These are phyloP conservation scores for Drosophila kepulauana DNA, from an alignment of 1,140 invertebrate genomes.

Conservation along the genomic window DNA sequence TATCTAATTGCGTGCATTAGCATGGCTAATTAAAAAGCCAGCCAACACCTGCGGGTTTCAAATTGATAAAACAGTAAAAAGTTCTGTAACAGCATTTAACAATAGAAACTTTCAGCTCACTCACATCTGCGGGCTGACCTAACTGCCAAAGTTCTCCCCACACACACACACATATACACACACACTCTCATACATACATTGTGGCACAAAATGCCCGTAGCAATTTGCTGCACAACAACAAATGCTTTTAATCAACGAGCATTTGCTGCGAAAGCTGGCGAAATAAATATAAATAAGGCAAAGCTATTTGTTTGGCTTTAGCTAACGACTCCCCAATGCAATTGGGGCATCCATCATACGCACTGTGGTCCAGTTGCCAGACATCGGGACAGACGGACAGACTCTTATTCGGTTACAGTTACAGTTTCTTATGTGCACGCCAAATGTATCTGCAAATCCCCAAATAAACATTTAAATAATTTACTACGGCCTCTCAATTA, in stretches of 20 bases:
- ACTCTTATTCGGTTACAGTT: background rate
- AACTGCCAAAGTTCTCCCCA: background rate
- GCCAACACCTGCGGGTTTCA: conserved; percentile 50
- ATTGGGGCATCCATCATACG: conserved; percentile 64
- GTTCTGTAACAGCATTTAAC: conserved; percentile 25
- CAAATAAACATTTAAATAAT: conserved; percentile 73
- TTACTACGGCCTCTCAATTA: conserved; percentile 65
- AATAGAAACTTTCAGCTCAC: conserved; percentile 15
- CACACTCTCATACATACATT: background rate
- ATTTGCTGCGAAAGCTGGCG: conserved; percentile 25
- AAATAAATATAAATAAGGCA: conserved; percentile 54
- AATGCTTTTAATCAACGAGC: conserved; percentile 40
- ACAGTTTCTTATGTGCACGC: conserved; percentile 21
- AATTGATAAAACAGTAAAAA: conserved; percentile 40
- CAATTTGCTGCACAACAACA: conserved; percentile 17
- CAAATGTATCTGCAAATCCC: conserved; percentile 49
- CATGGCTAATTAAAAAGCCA: conserved; percentile 64
- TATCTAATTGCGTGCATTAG: conserved; percentile 63
- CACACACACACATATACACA: background rate
- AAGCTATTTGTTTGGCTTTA: conserved; percentile 58
- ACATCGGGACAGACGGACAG: background rate
- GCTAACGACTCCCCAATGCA: conserved; percentile 60
- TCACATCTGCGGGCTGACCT: conserved; percentile 15
- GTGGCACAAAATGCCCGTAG: background rate
- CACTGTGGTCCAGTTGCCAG: conserved; percentile 28